Conservation (phyloP, 2,888 invertebrate genomes). For the Epinotia bilunana region DNA sequence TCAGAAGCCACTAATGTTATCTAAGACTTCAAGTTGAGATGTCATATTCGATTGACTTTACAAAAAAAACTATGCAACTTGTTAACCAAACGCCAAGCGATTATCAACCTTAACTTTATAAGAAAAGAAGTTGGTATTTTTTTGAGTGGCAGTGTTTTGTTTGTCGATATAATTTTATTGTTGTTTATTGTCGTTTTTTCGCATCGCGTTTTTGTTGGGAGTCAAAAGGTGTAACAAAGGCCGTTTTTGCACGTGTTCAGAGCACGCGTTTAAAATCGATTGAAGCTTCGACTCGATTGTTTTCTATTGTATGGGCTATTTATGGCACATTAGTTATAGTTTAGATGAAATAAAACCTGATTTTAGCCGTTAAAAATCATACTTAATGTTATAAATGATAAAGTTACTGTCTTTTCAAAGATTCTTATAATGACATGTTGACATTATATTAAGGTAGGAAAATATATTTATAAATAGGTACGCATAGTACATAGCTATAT, state of each 20-base stretch:
- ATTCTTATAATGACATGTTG: neutral
- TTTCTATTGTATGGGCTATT: slow-evolving; percentile 33
- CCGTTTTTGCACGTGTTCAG: slow-evolving; percentile 65
- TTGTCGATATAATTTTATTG: slow-evolving; percentile 60
- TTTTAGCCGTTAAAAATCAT: slow-evolving; percentile 16
- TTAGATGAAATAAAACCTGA: slow-evolving; percentile 7
- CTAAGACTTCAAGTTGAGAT: slow-evolving; percentile 74
- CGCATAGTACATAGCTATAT: no score
- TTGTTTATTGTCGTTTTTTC: slow-evolving; percentile 69
- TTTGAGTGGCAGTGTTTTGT: neutral
- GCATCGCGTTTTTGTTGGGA: slow-evolving; percentile 60
- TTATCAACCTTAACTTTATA: neutral
- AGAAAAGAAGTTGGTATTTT: neutral
- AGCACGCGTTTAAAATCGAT: slow-evolving; percentile 77
- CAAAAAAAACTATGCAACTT: slow-evolving; percentile 48
- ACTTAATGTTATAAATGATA: neutral
- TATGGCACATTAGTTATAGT: slow-evolving; percentile 35
- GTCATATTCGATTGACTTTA: slow-evolving; percentile 61
- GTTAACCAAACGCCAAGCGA: slow-evolving; percentile 13
- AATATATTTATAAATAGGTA: no score
- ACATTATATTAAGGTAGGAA: no score
- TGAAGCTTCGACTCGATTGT: slow-evolving; percentile 54
- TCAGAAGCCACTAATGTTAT: slow-evolving; percentile 84
- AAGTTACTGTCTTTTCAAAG: neutral
- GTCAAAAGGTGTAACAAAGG: slow-evolving; percentile 70